Base-by-base conservation (phyloP, 2,888 invertebrate species). In the Cyaniris semiargus region DNA sequence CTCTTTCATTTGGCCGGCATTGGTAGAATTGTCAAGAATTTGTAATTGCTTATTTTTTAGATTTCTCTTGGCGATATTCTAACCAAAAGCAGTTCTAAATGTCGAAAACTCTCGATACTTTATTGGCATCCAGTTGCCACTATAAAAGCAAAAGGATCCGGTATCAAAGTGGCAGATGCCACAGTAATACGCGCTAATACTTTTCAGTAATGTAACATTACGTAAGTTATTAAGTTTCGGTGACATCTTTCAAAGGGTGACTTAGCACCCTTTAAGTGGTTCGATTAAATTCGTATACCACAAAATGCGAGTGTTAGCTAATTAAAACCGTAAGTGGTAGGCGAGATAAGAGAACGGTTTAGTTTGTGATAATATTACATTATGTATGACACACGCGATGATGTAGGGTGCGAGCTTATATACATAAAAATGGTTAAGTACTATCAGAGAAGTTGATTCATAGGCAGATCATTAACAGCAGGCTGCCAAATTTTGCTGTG, bases 301-400 rank as follows among this genome's bases (percentile, higher is more conserved):
- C 91, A 91, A 92, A 92, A 92, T 89, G 88, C 86, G 88, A 86
- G 87, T 84, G 86, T 88, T 91, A 83, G 81, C 82, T 83, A 93
- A 93, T 93, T 93, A 93, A 93, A 93, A 93, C 93, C 92, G 90
- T 93, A 92, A 93, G 91, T 93, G 93, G 90, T 87, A 87, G 86
- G 84, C 82, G 87, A 89, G 93, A 93, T 93, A 93, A 93, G 92
- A 89, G 90, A 87, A 86, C 85, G 85, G 86, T 87, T 88, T 86
- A 82, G 82, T 85, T 81, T 84, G 83, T 83, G 84, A 75, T 77
- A 76, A 77, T 75, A 78, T 80, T 76, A 79, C 56, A 38, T 58
- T 71, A 79, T 77, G 75, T 80, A 80, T 70, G 75, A 58, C 4
- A 0, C 76, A 76, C 79, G 48, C 86, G 84, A 53, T 18, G 0